Evolutionary conservation across 2,888 invertebrate genomes (phyloP), one percentile per base, ranked within the genome.

Genomic region (Epirrita christyi): DNA sequence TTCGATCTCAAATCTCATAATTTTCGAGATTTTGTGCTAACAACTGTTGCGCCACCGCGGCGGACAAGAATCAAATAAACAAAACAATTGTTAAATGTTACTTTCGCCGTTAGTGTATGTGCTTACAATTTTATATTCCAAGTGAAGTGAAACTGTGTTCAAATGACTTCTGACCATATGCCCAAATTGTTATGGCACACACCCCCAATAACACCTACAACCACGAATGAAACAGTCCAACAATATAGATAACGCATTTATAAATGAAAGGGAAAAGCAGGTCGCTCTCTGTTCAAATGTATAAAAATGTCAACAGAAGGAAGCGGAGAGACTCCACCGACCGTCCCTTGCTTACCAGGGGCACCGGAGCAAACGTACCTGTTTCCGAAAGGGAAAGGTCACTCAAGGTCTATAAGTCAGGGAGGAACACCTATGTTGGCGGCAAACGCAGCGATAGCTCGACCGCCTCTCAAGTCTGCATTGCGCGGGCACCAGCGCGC

Each of bases 401-500:
- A 97, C 84, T 94, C 95, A 63, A 94, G 97, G 63, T 97, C 97
- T 71, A 95, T 96, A 70, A 97, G 97, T 83, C 97, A 97, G 92
- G 97, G 97, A 51, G 97, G 97, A 59, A 92, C 91, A 57, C 89
- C 87, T 63, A 92, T 80, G 81, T 85, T 85, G 73, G 81, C 82
- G 9, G 93, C 86, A 51, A 91, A 87, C 55, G 80, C 86, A 3
- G 73, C 84, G 13, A 80, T 84, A 47, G 93, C 94, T 5, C 93
- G 96, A 34, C 96, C 96, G 15, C 95, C 96, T 11, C 93, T 97
- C 74, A 97, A 96, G 80, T 95, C 95, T 0, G 93, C 94, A 29
- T 83, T 94, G 79, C 94, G 95, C 57, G 94, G 97, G 1, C 97
- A 97, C 78, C 96, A 96, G 80, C 93, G 97, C 58, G 97, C 97